phyloP scores from a whole-genome alignment of 2,113 vertebrate species.

The Cyprinus carpio region DNA sequence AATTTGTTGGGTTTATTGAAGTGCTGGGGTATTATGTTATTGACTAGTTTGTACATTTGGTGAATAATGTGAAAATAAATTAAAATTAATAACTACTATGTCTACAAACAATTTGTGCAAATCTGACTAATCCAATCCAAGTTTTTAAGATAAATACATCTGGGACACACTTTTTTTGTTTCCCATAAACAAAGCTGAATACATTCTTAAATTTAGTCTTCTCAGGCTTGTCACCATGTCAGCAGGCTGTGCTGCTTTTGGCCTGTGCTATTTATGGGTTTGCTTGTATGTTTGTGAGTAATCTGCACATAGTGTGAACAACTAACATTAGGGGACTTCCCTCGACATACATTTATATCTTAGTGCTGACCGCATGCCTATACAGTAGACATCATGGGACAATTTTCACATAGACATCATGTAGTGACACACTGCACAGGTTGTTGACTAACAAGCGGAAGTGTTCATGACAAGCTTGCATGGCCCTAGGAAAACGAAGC shows the following conservation, averaged over 20 bases:
- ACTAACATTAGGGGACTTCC: conserved; percentile 26
- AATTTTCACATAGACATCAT: conserved; percentile 59
- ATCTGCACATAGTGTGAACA: conserved; percentile 33
- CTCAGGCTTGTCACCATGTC: conserved; percentile 9
- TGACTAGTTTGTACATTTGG: not conserved
- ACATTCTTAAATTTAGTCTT: not conserved
- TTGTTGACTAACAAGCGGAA: conserved; percentile 68
- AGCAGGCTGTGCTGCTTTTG: conserved; percentile 17
- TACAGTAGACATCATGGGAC: conserved; percentile 64
- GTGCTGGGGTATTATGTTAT: not conserved
- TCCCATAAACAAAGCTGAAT: not conserved
- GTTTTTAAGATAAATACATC: not conserved
- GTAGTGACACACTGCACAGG: conserved; percentile 53
- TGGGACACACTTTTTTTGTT: not conserved
- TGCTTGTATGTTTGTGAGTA: conserved; percentile 48
- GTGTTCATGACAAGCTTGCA: conserved; percentile 28
- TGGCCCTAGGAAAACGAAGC: not conserved
- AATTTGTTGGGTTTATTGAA: not conserved
- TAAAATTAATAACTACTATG: not conserved
- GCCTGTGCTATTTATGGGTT: conserved; percentile 37
- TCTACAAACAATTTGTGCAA: not conserved
- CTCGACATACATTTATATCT: conserved; percentile 33
- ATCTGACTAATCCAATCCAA: not conserved
- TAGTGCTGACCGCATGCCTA: conserved; percentile 42
- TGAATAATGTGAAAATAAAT: not conserved